Base-by-base conservation (phyloP, 2,797 vertebrate species). In the Pantherophis vulpinus region DNA sequence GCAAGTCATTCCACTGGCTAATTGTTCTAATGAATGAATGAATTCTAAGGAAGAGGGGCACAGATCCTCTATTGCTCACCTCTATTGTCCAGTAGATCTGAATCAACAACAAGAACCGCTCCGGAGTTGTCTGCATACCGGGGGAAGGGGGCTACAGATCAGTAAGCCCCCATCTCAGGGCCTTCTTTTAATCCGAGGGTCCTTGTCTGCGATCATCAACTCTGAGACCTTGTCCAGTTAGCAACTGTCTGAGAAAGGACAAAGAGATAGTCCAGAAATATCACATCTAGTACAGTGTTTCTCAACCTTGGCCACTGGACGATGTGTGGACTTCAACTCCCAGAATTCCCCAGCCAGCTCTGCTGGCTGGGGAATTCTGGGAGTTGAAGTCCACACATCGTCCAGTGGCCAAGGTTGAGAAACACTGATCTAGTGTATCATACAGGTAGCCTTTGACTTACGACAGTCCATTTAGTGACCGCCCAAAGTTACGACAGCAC, bases 11-110 rank as follows among this genome's bases (percentile, higher is more conserved):
- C 60, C 25, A 61, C 60, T 61, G 60, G 23, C 23, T 10, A 25
- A 61, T 61, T 11, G 60, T 61, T 61, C 60, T 27, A 61, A 61
- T 29, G 9, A 61, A 27, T 61, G 27, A 11, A 27, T 61, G 27
- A 11, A 61, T 61, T 61, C 60, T 61, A 27, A 63, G 13, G 5
- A 63, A 60, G 23, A 60, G 23, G 29, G 25, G 25, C 16, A 2
- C 20, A 0, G 18, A 16, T 6, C 16, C 16, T n/a, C 8, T 2
- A 16, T 6, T 55, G 13, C 86, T 93, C 42, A 93, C 93, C 93
- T 93, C 42, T 23, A 4, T 90, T 61, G 29, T 88, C 86, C 42
- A 60, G 14, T 83, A 66, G 90, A 93, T n/a, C n/a, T 83, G 79
- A 0, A 29, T 16, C 54, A 79, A 54, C 14, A 93, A 56, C 10